phyloP scores from a whole-genome alignment of 2,888 invertebrate genomes.

The Lordiphosa fenestrarum region DNA sequence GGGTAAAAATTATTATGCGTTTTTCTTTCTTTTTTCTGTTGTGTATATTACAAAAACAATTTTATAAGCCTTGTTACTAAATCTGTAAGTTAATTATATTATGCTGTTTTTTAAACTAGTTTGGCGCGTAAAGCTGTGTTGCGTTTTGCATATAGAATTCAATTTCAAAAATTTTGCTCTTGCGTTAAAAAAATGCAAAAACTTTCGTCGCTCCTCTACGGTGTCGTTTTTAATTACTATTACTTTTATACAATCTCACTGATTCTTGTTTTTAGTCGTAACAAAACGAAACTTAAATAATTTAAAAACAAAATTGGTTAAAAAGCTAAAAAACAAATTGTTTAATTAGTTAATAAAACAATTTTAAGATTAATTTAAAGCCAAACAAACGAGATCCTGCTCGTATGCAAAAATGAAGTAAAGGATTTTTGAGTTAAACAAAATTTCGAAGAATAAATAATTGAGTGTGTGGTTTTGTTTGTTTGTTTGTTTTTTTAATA shows the following conservation, averaged over 20 bases:
- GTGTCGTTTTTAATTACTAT: constrained; percentile 20
- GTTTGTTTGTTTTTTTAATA: constrained; percentile 40
- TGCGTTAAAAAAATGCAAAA: constrained; percentile 62
- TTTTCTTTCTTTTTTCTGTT: too few species aligned
- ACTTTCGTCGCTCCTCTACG: constrained; percentile 13
- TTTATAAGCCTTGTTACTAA: constrained; percentile 45
- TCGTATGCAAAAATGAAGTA: constrained; percentile 72
- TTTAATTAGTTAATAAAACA: constrained; percentile 53
- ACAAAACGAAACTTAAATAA: constrained; percentile 56
- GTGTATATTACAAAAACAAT: constrained; percentile 52
- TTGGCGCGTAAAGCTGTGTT: constrained; percentile 73
- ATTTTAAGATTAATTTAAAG: constrained; percentile 64
- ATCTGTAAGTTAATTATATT: constrained; percentile 35
- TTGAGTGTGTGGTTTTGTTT: constrained; percentile 30
- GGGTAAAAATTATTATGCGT: not conserved
- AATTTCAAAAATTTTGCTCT: constrained; percentile 40
- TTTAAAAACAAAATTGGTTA: constrained; percentile 58
- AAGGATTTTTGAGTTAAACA: constrained; percentile 31
- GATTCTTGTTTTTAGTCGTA: constrained; percentile 18
- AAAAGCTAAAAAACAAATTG: constrained; percentile 43
- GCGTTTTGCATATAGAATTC: constrained; percentile 56
- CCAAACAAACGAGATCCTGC: constrained; percentile 79
- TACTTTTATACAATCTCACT: constrained; percentile 41
- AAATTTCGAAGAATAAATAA: constrained; percentile 59
- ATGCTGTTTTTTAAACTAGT: constrained; percentile 69